Base-by-base conservation (phyloP, 2,113 vertebrate species). In the Arvicanthis niloticus region DNA sequence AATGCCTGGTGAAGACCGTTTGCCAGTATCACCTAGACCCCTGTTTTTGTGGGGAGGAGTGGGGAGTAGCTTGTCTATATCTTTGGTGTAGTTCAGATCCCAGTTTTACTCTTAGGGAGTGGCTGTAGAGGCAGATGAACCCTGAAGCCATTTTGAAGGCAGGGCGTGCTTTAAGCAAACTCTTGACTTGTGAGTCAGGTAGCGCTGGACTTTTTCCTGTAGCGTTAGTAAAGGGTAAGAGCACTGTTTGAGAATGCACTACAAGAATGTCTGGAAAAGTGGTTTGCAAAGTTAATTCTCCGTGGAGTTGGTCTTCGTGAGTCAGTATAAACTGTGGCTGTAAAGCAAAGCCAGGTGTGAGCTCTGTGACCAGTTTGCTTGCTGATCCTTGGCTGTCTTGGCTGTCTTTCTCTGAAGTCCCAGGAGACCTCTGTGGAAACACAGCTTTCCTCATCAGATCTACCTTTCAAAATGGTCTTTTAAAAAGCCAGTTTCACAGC, bases 401-500 rank as follows among this genome's bases (percentile, higher is more conserved):
- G 51, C 56, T 84, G 68, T 89, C 75, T 85, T 92, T 84, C 42
- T 42, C 24, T 77, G 19, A 95, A 89, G 68, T 94, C n/a, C 70
- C 24, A 81, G 70, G 88, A 78, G 58, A 76, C 42, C 78, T 42
- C 68, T 91, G 0, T 89, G 86, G 70, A 76, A 72, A 88, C 93
- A 60, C 11, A 89, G 75, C 68, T 95, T 95, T 94, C 51, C 21
- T 94, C 53, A 76, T 67, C 48, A 70, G 77, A 26, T 78, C 56
- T 93, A 78, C 73, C 56, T 89, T 84, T 94, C 93, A 29, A 65
- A 60, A 45, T 95, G 82, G 81, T 89, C 89, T 89, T 89, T 91
- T 97, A 93, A 87, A 96, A 95, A 88, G n/a, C 29, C 82, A 96
- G 0, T 96, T 94, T 95, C 26, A 80, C 65, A 80, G 51, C 65